Conservation (phyloP, 2,888 invertebrate species). For the Patella depressa region DNA sequence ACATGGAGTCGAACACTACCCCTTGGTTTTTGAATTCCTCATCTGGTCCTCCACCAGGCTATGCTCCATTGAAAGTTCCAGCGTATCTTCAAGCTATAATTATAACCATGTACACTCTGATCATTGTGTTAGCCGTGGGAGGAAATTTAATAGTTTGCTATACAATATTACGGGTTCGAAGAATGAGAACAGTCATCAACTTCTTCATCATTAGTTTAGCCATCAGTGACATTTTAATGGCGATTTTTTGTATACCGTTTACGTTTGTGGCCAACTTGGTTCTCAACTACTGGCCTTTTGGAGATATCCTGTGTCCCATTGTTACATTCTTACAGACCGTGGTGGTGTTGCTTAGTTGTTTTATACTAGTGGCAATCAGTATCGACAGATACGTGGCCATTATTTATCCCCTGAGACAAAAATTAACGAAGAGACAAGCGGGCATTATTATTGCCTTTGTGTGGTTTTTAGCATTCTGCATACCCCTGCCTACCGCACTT, state of each 20-base stretch:
- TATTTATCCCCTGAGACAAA: conserved; percentile 87
- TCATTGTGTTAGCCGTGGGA: conserved; percentile 71
- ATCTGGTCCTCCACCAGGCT: conserved; percentile 15
- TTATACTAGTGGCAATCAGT: conserved; percentile 91
- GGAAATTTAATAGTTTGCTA: conserved; percentile 81
- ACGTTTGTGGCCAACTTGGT: conserved; percentile 83
- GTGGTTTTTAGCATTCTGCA: conserved; percentile 83
- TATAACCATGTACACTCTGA: conserved; percentile 71
- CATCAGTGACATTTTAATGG: conserved; percentile 71
- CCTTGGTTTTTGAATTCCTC: conserved; percentile 5
- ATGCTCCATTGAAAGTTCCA: conserved; percentile 46
- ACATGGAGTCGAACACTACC: not conserved
- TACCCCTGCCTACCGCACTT: conserved; percentile 85
- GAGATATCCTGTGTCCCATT: conserved; percentile 83
- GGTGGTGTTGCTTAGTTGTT: conserved; percentile 81
- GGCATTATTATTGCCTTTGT: conserved; percentile 80
- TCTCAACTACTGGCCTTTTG: conserved; percentile 90
- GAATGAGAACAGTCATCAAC: conserved; percentile 93
- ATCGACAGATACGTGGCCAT: conserved; percentile 92
- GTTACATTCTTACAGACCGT: conserved; percentile 84
- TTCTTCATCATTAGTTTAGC: conserved; percentile 74
- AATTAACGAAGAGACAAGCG: conserved; percentile 82
- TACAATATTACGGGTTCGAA: conserved; percentile 85
- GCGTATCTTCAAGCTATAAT: conserved; percentile 66
- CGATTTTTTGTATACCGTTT: conserved; percentile 72